These are phyloP conservation scores for Nomada fabriciana DNA, from an alignment of 2,888 invertebrate genomes.

Conservation along the genomic window DNA sequence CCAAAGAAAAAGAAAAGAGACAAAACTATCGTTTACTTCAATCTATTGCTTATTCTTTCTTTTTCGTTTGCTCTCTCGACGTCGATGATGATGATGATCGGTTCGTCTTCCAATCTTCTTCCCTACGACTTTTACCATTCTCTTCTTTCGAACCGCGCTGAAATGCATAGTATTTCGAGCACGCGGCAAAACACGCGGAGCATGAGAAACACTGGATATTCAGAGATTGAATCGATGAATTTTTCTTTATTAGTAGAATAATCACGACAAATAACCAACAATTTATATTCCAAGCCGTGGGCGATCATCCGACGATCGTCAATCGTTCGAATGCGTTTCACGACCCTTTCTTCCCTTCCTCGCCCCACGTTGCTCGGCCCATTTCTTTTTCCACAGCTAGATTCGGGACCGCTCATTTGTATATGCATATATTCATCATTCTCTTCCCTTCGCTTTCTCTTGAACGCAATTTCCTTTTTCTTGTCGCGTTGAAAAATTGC, in stretches of 20 bases:
- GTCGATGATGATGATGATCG: too few species aligned
- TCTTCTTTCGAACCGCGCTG: neutral
- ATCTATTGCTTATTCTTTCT: too few species aligned
- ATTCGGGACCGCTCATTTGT: conserved; percentile 38
- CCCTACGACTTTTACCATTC: neutral
- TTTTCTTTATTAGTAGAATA: conserved; percentile 72
- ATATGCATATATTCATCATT: conserved; percentile 39
- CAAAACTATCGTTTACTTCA: neutral
- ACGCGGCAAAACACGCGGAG: conserved; percentile 5
- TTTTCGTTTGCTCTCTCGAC: too few species aligned
- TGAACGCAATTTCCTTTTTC: neutral
- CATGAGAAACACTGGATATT: conserved; percentile 46
- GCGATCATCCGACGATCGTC: conserved; percentile 57
- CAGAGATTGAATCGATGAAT: conserved; percentile 69
- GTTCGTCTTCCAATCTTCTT: neutral
- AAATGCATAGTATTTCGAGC: neutral
- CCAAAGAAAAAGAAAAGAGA: conserved; percentile 18
- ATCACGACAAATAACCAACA: conserved; percentile 79
- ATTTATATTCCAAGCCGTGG: conserved; percentile 74
- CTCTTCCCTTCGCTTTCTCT: too few species aligned
- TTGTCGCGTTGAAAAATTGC: conserved; percentile 1
- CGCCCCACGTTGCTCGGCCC: too few species aligned
- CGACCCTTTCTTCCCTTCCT: neutral
- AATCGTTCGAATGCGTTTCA: conserved; percentile 23
- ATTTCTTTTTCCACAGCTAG: conserved; percentile 47